Evolutionary conservation across 2,113 vertebrate species (phyloP).

Genomic region (Oncorhynchus mykiss): DNA sequence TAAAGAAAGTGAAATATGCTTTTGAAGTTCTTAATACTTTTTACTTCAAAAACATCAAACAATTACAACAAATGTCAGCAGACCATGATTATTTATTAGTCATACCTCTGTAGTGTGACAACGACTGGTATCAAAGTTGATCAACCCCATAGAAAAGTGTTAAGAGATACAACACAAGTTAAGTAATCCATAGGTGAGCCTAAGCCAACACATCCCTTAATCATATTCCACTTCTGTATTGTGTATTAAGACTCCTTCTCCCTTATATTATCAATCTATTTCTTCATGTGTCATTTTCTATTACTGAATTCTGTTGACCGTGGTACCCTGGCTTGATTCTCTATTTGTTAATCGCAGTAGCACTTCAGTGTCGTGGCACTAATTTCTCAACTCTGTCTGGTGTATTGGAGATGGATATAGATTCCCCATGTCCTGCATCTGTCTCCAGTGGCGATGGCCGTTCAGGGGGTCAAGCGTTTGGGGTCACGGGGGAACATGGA

Average conservation of each 20-base stretch:
- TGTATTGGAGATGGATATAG: constrained; percentile 28
- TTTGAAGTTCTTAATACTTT: not conserved
- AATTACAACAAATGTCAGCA: constrained; percentile 2
- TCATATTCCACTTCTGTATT: not conserved
- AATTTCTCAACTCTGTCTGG: constrained; percentile 13
- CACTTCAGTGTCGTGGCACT: constrained; percentile 46
- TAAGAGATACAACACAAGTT: not conserved
- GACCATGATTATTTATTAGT: not conserved
- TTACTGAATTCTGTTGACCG: constrained; percentile 38
- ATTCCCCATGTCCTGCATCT: constrained; percentile 25
- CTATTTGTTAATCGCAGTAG: constrained; percentile 39
- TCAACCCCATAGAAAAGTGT: constrained; percentile 25
- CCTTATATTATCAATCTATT: constrained; percentile 16
- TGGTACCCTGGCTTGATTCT: constrained; percentile 30
- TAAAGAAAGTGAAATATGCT: not conserved
- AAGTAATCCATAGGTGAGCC: not conserved
- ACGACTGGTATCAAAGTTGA: constrained; percentile 13
- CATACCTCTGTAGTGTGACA: not conserved
- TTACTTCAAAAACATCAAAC: not conserved
- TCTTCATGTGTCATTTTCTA: constrained; percentile 26
- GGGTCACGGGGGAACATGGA: constrained; percentile 99
- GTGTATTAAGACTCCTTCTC: not conserved
- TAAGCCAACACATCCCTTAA: not conserved
- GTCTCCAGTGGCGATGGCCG: not conserved
- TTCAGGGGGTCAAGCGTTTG: constrained; percentile 92